phyloP scores from a whole-genome alignment of 2,888 invertebrate species.

The Merodon equestris region DNA sequence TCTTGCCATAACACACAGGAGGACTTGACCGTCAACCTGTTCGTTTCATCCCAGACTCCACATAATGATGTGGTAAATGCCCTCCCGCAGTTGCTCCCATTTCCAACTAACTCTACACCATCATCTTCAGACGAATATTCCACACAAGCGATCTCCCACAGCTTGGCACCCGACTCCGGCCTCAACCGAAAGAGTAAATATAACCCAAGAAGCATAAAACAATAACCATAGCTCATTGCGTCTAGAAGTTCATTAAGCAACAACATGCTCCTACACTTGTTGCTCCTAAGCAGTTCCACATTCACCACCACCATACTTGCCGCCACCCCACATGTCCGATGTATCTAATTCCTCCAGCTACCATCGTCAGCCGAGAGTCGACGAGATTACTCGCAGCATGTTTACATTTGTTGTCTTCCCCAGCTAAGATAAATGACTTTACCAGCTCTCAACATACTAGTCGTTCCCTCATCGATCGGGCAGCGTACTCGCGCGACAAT shows the following conservation, averaged over 20 bases:
- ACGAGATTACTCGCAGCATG: slow-evolving; percentile 68
- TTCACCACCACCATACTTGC: not conserved
- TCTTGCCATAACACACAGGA: too few species aligned
- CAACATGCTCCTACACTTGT: slow-evolving; percentile 68
- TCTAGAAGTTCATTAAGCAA: slow-evolving; percentile 66
- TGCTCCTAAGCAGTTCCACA: slow-evolving; percentile 50
- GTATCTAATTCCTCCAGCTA: too few species aligned
- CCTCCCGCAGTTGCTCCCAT: not conserved
- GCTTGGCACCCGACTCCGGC: slow-evolving; percentile 14
- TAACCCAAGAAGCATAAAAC: slow-evolving; percentile 29
- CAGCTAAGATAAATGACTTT: slow-evolving; percentile 60
- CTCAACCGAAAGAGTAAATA: not conserved
- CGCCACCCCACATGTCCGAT: slow-evolving; percentile 16
- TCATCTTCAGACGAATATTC: too few species aligned
- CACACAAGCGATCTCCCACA: slow-evolving; percentile 28
- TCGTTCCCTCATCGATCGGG: slow-evolving; percentile 46
- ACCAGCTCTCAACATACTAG: slow-evolving; percentile 18
- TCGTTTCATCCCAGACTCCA: too few species aligned
- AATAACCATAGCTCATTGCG: slow-evolving; percentile 64
- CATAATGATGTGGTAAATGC: too few species aligned
- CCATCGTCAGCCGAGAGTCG: slow-evolving; percentile 35
- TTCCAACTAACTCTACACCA: too few species aligned
- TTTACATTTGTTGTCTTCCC: slow-evolving; percentile 67
- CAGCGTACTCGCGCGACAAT: too few species aligned
- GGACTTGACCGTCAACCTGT: too few species aligned